These are phyloP conservation scores for Tonatia bakeri DNA, from an alignment of 2,113 vertebrate species.

Conservation along the genomic window DNA sequence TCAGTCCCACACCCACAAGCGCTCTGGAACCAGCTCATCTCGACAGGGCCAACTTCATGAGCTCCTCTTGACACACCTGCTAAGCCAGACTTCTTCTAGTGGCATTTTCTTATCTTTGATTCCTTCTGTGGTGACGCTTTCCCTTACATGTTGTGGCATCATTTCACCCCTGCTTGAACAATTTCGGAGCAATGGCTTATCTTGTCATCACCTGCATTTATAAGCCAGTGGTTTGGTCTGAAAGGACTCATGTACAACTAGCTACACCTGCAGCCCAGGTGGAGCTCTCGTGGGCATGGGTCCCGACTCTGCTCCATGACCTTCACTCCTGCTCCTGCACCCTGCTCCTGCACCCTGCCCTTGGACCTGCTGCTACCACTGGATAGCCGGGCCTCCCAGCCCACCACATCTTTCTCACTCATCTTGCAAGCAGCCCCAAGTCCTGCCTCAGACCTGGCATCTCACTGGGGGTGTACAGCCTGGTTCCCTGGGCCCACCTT, in stretches of 20 bases:
- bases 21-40: not conserved
- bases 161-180: not conserved
- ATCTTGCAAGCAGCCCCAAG: not conserved
- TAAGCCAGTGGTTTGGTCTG: not conserved
- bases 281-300: not conserved
- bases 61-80: not conserved
- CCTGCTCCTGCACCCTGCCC: too few species aligned
- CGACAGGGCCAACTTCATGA: not conserved
- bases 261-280: too few species aligned
- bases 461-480: not conserved
- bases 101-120: not conserved
- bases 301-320: not conserved
- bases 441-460: not conserved
- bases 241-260: not conserved
- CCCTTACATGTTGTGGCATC: not conserved
- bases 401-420: fast-evolving
- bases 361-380: not conserved
- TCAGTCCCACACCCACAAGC: not conserved
- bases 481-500: not conserved
- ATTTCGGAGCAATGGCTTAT: not conserved
- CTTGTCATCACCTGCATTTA: not conserved
- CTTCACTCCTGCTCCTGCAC: not conserved
- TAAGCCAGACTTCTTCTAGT: not conserved
- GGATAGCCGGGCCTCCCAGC: not conserved
- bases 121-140: not conserved